Percentiles rank a stretch among this genome's conserved stretches.
These are phyloP conservation scores for Serilophus lunatus DNA, from an alignment of 2,113 vertebrate species.

Conservation along the genomic window DNA sequence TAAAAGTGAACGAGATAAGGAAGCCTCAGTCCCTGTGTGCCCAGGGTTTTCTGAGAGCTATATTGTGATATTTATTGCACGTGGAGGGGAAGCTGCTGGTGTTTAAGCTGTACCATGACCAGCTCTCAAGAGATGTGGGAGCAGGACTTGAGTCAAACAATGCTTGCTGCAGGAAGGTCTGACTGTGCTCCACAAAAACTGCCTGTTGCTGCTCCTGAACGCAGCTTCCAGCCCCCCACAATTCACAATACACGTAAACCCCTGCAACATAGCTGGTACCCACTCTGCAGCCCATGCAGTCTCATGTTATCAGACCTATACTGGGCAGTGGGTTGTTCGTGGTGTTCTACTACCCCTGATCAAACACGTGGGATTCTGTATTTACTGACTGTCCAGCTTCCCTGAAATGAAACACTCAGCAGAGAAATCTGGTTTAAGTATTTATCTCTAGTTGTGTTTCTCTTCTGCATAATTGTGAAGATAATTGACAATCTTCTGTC, in stretches of 20 bases:
- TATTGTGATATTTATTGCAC: neutral
- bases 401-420: neutral
- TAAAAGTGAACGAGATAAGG: neutral
- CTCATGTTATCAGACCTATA: neutral
- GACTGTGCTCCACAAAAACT: neutral
- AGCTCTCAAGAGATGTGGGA: neutral
- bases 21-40: neutral
- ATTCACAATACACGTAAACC: neutral
- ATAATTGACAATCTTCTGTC: neutral
- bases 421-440: neutral
- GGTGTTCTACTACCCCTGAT: neutral
- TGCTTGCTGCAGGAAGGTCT: neutral
- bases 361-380: neutral
- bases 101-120: neutral
- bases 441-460: neutral
- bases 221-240: neutral
- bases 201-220: neutral
- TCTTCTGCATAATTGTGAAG: neutral
- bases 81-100: neutral
- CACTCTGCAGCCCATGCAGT: neutral
- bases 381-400: neutral
- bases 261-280: neutral
- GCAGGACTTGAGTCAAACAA: neutral
- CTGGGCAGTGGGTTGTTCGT: neutral
- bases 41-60: neutral